Conservation (phyloP, 2,113 vertebrate species). For the Phylloscopus whistleri region DNA sequence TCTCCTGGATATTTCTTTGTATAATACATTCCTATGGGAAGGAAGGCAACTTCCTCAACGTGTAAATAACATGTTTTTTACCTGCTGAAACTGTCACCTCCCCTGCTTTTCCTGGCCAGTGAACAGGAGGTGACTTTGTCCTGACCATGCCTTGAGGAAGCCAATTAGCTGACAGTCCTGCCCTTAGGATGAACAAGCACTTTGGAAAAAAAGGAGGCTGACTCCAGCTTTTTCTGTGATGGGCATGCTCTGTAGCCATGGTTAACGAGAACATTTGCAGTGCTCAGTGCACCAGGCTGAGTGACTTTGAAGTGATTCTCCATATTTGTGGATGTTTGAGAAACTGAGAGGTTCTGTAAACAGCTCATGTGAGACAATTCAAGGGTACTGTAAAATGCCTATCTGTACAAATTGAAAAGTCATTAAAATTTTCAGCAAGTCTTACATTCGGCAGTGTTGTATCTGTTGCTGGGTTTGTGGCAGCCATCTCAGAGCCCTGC, state of each 20-base stretch:
- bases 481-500: accelerated
- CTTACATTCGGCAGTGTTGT: background rate
- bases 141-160: background rate
- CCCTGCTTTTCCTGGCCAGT: background rate
- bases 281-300: background rate
- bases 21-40: conserved; percentile 53
- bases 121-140: background rate
- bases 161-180: background rate
- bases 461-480: background rate
- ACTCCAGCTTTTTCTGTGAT: background rate
- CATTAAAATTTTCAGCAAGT: conserved; percentile 23
- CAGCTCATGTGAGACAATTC: background rate
- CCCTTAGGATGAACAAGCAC: background rate
- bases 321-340: background rate
- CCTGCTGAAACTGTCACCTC: conserved; percentile 29
- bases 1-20: conserved; percentile 57
- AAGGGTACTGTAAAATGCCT: background rate
- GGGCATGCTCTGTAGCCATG: background rate
- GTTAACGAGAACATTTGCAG: background rate
- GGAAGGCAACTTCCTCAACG: conserved; percentile 54
- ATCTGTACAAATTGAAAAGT: background rate
- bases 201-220: background rate
- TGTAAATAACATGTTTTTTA: conserved; percentile 74
- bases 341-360: background rate
- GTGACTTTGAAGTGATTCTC: background rate